These are phyloP conservation scores for Struthio camelus DNA, from an alignment of 2,113 vertebrate genomes.

Conservation along the genomic window DNA sequence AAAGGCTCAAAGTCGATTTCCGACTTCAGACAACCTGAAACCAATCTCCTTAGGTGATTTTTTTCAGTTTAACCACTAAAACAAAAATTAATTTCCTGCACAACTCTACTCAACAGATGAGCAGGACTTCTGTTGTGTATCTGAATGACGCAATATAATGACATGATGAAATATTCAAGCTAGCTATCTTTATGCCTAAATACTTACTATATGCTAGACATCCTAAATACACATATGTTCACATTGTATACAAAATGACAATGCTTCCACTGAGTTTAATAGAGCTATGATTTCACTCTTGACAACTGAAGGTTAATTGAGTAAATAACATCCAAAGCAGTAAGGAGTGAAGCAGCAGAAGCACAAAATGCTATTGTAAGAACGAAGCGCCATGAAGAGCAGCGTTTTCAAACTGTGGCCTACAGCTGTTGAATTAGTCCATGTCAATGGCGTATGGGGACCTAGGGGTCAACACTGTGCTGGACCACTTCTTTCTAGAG, in stretches of 20 bases:
- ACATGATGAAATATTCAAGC: background rate
- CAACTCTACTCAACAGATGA: background rate
- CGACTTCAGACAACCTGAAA: background rate
- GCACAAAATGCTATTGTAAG: background rate
- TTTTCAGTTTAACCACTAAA: background rate
- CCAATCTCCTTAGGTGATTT: background rate
- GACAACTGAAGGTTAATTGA: background rate
- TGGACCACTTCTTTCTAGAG: background rate
- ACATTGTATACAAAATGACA: background rate
- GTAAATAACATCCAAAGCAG: background rate
- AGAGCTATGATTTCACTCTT: background rate
- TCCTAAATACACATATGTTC: background rate
- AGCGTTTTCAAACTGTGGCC: background rate
- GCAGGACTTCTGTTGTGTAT: background rate
- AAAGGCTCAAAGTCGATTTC: background rate
- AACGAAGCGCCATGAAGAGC: background rate
- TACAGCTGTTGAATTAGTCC: background rate
- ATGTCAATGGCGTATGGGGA: accelerated
- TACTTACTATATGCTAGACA: background rate
- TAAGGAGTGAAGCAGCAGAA: background rate
- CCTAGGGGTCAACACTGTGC: background rate
- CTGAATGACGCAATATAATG: background rate
- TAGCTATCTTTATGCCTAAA: background rate
- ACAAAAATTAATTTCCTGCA: background rate
- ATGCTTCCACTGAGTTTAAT: background rate